These are phyloP conservation scores for Lissonota sp. DNA, from an alignment of 2,888 invertebrate species.

Conservation along the genomic window DNA sequence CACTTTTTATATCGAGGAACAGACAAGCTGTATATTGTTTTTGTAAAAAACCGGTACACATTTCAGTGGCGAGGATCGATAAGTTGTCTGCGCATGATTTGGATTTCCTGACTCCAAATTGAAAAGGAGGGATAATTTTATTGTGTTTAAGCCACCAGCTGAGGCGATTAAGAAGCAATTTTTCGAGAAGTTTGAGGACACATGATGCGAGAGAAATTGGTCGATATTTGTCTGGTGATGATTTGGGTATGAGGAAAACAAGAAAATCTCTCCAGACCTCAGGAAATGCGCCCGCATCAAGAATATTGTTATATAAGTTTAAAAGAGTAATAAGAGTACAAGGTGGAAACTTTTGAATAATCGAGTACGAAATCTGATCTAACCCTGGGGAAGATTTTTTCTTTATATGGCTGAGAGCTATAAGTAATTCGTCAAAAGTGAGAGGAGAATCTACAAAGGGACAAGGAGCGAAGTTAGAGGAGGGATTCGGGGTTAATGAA, in stretches of 20 bases:
- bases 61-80: constrained; percentile 15
- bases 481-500: neutral
- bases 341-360: neutral
- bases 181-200: constrained; percentile 19
- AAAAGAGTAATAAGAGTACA: neutral
- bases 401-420: neutral
- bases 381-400: neutral
- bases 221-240: neutral
- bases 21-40: neutral
- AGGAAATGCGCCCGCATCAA: neutral
- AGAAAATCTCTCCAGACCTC: constrained; percentile 26
- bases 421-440: neutral
- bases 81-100: constrained; percentile 40
- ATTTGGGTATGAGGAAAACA: constrained; percentile 27
- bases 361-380: neutral
- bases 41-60: constrained; percentile 3
- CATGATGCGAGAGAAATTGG: constrained; percentile 30
- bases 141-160: constrained; percentile 39
- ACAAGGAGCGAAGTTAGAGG: neutral
- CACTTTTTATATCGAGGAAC: constrained; percentile 34
- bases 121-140: neutral
- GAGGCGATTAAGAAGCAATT: constrained; percentile 9
- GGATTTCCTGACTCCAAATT: constrained; percentile 33
- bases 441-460: neutral
- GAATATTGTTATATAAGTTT: constrained; percentile 13